Evolutionary conservation across 2,113 vertebrate genomes (phyloP).

Genomic region (Climacteris rufus): DNA sequence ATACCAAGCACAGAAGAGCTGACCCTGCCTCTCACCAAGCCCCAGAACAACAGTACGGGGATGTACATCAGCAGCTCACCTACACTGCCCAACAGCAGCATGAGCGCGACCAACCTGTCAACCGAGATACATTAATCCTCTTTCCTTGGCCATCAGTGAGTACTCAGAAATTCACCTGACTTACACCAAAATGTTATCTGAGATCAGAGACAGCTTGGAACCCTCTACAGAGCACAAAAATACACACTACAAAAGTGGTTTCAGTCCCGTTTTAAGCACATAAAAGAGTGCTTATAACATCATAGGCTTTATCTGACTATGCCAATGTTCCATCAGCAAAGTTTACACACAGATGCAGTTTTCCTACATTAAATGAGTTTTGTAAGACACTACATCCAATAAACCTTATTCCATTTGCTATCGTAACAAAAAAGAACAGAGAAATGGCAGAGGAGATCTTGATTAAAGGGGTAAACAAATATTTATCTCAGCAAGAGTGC

Average conservation of each 20-base stretch:
- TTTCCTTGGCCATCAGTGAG: neutral
- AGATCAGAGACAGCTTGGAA: neutral
- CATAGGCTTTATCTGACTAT: neutral
- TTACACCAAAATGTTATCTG: neutral
- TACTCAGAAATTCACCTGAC: neutral
- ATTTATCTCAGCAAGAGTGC: neutral
- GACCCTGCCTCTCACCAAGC: neutral
- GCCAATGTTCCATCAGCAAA: neutral
- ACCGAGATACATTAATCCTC: neutral
- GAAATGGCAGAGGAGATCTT: neutral
- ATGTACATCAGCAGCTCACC: neutral
- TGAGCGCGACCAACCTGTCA: rapidly evolving
- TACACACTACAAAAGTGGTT: neutral
- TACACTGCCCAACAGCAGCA: neutral
- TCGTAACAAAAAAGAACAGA: neutral
- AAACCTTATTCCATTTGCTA: neutral
- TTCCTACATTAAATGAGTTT: neutral
- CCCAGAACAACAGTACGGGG: rapidly evolving
- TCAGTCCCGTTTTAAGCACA: neutral
- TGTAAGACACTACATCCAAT: neutral
- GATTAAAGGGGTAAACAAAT: neutral
- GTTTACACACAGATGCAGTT: neutral
- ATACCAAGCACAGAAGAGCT: neutral
- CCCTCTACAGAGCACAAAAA: neutral
- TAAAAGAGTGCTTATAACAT: neutral